phyloP scores from a whole-genome alignment of 2,113 vertebrate species.

The Mugil cephalus region DNA sequence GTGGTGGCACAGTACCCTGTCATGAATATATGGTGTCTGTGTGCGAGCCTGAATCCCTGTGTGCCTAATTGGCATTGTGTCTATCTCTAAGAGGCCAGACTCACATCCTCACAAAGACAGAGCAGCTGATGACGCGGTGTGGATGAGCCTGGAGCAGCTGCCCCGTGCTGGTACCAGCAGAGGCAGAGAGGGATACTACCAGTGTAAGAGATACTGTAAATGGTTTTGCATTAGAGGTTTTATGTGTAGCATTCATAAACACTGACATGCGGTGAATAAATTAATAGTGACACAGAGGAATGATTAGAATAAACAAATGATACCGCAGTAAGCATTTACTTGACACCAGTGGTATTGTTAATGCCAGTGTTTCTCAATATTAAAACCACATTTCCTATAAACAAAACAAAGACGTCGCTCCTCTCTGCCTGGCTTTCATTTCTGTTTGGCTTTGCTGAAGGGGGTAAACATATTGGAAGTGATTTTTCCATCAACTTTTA shows the following conservation, averaged over 20 bases:
- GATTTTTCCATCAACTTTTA: slow-evolving; percentile 41
- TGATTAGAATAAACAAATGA: slow-evolving; percentile 36
- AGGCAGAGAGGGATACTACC: slow-evolving; percentile 13
- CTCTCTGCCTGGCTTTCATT: slow-evolving; percentile 36
- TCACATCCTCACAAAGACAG: slow-evolving; percentile 47
- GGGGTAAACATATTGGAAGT: slow-evolving; percentile 31
- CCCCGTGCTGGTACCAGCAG: slow-evolving; percentile 1
- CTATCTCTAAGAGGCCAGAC: slow-evolving; percentile 73
- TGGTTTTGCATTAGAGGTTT: slow-evolving; percentile 35
- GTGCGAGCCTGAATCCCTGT: neutral
- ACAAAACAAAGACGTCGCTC: slow-evolving; percentile 25
- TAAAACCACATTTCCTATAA: slow-evolving; percentile 51
- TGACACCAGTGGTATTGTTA: slow-evolving; percentile 41
- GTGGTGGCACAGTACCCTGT: neutral
- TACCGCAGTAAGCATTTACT: slow-evolving; percentile 29
- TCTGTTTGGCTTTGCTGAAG: slow-evolving; percentile 28
- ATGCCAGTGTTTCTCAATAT: slow-evolving; percentile 49
- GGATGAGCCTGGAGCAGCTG: slow-evolving; percentile 10
- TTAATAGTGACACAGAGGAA: slow-evolving; percentile 43
- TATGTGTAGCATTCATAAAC: slow-evolving; percentile 40
- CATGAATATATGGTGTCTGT: slow-evolving; percentile 20
- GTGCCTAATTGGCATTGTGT: slow-evolving; percentile 63
- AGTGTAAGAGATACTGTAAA: slow-evolving; percentile 46
- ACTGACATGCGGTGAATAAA: slow-evolving; percentile 39
- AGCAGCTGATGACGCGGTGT: slow-evolving; percentile 33